Base-by-base conservation (phyloP, 2,888 invertebrate genomes). In the Acholoe squamosa region DNA sequence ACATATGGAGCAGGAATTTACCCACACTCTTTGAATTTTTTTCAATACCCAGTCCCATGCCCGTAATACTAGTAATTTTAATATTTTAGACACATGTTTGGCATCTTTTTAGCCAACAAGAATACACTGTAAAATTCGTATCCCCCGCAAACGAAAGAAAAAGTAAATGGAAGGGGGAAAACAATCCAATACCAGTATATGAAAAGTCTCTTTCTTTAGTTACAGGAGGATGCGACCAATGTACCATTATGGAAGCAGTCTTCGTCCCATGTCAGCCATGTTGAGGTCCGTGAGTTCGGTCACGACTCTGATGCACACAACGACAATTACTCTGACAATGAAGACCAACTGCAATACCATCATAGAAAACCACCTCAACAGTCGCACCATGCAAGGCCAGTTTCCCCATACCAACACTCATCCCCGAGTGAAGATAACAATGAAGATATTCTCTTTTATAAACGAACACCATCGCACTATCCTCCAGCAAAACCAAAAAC, bases 231-330 rank as follows among this genome's bases (percentile, higher is more conserved):
- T 19, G 31, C 80, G 22, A 43, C 14, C 19, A n/a, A 5, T 34
- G 25, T 33, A n/a, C 80, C 80, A 34, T 80, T 80, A n/a, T 80
- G 80, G 80, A 80, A 43, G 7, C 80, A 80, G 80, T 34, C 1
- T 5, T 33, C 33, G 22, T 33, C 80, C 22, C 80, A 80, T 19
- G 80, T 80, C 14, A 80, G 22, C 34, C 1, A 43, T 22, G 43
- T 80, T 1, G 80, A 80, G 33, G 80, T 80, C 1, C 33, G 16
- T 14, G 80, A 43, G 34, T 80, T 34, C 80, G 43, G 25, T 0
- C 34, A 80, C 19, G 16, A 43, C 43, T 43, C 43, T 43, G 43
- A 16, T 1, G 80, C 0, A 10, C 0, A 43, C 25, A 5, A 22
- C 22, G 3, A 43, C 5, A 43, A 43, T 16, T 33, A 43, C 43